Conservation (phyloP, 1,140 invertebrate genomes). For the Zeugodacus cucurbitae region DNA sequence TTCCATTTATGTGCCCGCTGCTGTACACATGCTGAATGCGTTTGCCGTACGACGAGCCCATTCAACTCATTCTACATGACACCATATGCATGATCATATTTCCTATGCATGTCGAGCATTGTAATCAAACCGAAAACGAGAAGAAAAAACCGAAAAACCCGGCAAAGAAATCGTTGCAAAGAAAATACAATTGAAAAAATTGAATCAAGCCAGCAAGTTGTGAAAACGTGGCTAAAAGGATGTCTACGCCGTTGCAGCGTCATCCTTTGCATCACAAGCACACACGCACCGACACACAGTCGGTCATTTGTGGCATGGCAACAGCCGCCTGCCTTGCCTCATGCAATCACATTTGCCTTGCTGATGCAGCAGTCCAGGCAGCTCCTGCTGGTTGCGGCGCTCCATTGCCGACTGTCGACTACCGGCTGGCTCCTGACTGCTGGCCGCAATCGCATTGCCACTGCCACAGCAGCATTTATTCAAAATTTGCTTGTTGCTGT, state of each 20-base stretch:
- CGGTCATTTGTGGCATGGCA: not conserved
- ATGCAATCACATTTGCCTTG: no score
- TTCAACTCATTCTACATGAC: not conserved
- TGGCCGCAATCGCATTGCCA: not conserved
- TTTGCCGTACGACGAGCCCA: not conserved
- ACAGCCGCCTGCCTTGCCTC: not conserved
- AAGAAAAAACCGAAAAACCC: not conserved
- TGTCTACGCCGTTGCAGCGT: not conserved
- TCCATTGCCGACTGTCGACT: not conserved
- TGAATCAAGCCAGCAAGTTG: constrained; percentile 25
- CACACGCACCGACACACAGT: not conserved
- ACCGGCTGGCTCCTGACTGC: not conserved
- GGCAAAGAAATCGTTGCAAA: not conserved
- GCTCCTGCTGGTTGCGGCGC: not conserved
- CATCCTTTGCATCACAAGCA: not conserved
- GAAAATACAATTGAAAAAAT: constrained; percentile 23
- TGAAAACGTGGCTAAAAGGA: constrained; percentile 32
- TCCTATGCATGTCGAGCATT: constrained; percentile 3
- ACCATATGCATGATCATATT: constrained; percentile 12
- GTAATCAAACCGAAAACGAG: not conserved
- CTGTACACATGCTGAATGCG: not conserved
- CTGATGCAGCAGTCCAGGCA: not conserved
- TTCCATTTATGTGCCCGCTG: not conserved
- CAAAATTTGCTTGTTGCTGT: not conserved
- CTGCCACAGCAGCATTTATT: not conserved